Conservation (phyloP, 1,140 invertebrate genomes). For the Bombus picipes region DNA sequence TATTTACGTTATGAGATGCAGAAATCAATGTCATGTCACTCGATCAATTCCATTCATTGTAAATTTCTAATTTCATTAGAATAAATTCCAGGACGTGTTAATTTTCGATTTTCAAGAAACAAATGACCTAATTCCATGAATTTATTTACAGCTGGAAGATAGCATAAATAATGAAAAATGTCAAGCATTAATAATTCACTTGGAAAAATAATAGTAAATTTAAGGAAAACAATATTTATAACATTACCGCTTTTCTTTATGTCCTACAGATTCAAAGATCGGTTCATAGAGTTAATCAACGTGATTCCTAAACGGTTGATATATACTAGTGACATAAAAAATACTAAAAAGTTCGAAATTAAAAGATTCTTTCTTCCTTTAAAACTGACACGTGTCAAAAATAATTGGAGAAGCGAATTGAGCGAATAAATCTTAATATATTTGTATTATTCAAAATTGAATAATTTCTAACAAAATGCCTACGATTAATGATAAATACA, state of each 20-base stretch:
- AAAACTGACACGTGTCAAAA: not conserved
- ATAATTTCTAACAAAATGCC: not conserved
- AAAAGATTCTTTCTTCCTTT: not conserved
- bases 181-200: not conserved
- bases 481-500: slow-evolving; percentile 57
- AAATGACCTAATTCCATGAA: not conserved
- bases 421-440: not conserved
- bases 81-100: too few relatives aligned
- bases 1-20: too few relatives aligned
- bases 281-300: too few relatives aligned
- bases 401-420: not conserved
- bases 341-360: not conserved
- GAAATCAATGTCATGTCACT: not conserved
- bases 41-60: too few relatives aligned
- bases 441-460: not conserved
- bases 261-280: not conserved
- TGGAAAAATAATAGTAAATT: not conserved
- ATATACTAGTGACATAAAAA: fast-evolving
- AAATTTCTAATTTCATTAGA: not conserved
- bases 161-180: too few relatives aligned
- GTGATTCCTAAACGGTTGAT: not conserved
- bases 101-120: too few relatives aligned
- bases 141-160: not conserved
- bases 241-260: not conserved
- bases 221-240: not conserved